Conservation (phyloP, 2,888 invertebrate species). For the Blastobasis adustella region DNA sequence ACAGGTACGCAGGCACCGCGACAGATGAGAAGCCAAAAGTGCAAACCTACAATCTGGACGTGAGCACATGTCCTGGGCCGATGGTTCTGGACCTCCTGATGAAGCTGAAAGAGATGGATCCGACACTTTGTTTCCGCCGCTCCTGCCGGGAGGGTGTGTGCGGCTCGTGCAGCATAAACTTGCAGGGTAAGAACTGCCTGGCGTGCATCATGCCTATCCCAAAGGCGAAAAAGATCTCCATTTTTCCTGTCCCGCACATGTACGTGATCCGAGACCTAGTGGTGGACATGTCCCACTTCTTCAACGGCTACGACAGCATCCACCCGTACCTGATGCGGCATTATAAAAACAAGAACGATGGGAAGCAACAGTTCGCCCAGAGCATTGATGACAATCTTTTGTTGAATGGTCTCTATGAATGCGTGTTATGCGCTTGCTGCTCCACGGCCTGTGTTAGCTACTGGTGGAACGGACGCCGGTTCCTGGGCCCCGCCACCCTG, state of each 20-base stretch:
- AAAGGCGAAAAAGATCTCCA: slow-evolving; percentile 64
- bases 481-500: slow-evolving; percentile 86
- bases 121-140: slow-evolving; percentile 71
- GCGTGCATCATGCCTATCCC: slow-evolving; percentile 77
- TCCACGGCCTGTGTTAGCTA: slow-evolving; percentile 88
- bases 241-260: slow-evolving; percentile 88
- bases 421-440: slow-evolving; percentile 89
- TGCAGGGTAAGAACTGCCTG: slow-evolving; percentile 81
- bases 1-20: slow-evolving; percentile 43
- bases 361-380: slow-evolving; percentile 77
- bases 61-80: slow-evolving; percentile 37
- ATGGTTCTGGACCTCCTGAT: slow-evolving; percentile 80
- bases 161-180: slow-evolving; percentile 84
- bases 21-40: slow-evolving; percentile 34
- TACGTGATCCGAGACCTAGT: slow-evolving; percentile 84
- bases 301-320: slow-evolving; percentile 80
- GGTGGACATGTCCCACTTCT: slow-evolving; percentile 84
- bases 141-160: slow-evolving; percentile 88
- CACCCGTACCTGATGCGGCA: slow-evolving; percentile 81
- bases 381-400: slow-evolving; percentile 77
- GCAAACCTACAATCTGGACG: slow-evolving; percentile 46
- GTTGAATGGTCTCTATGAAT: slow-evolving; percentile 74
- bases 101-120: slow-evolving; percentile 80
- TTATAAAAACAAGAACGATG: slow-evolving; percentile 30
- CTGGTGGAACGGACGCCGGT: slow-evolving; percentile 91